Base-by-base conservation (phyloP, 2,113 vertebrate species). In the Saguinus midas region DNA sequence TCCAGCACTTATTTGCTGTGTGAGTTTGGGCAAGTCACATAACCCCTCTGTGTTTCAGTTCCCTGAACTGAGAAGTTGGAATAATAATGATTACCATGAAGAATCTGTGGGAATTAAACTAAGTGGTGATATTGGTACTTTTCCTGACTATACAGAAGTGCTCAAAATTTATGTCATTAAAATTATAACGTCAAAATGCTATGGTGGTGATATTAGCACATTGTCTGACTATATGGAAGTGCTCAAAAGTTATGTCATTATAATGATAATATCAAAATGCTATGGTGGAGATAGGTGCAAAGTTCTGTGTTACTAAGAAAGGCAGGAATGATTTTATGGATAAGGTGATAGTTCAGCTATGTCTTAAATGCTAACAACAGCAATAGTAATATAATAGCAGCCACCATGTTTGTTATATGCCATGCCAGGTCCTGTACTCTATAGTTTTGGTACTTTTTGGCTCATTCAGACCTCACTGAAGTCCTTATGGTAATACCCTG, bases 351-450 rank as follows among this genome's bases (percentile, higher is more conserved):
- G 25, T 55, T 27, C 55, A 84, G 21, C 70, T 80, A 4, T 37
- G 48, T 68, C 37, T 83, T 81, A 73, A 40, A 48, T 78, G 70
- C 64, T 17, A 37, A 72, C 58, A 73, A 40, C 20, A 80, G 13
- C 52, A 84, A 32, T 45, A 43, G 37, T 5, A 79, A 61, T 57
- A 25, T 43, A 40, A 68, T 17, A 48, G 40, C 43, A 45, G 17
- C 72, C 9, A 6, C 23, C 18, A 3, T 0, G 3, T 32, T 13
- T 1, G 0, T 66, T 35, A 6, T 3, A 7, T 29, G 21, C 50
- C 18, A 8, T 13, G 10, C 50, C 84, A 5, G 73, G 32, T 64
- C 45, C 50, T 55, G 20, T 52, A 58, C 14, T 58, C 12, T 43
- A 1, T 10, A 9, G 10, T 72, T 72, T 27, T 0, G 52, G 8